Conservation (phyloP, 2,797 vertebrate species). For the Peromyscus aztecus region DNA sequence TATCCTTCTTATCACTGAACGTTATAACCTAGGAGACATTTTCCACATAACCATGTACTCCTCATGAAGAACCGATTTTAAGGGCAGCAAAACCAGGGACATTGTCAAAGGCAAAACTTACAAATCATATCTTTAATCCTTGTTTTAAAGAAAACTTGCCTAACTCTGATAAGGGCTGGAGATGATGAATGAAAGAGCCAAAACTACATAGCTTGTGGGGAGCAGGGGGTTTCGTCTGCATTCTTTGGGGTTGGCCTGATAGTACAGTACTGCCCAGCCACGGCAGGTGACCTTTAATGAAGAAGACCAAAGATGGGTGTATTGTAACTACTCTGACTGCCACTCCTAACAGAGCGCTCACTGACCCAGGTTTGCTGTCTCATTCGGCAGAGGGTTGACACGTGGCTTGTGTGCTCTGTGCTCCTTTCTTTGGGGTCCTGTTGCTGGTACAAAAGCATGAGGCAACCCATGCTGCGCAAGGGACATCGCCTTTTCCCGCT, state of each 20-base stretch:
- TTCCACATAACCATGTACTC: neutral
- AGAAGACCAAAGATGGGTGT: neutral
- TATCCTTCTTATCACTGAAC: constrained; percentile 27
- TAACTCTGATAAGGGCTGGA: neutral
- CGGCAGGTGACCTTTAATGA: neutral
- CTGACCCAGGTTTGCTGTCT: neutral
- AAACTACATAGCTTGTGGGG: neutral
- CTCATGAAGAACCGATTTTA: constrained; percentile 14
- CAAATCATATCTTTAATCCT: neutral
- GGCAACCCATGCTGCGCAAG: constrained; percentile 36
- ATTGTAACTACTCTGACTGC: neutral
- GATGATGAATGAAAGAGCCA: constrained; percentile 6
- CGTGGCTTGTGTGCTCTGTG: neutral
- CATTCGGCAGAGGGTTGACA: constrained; percentile 4
- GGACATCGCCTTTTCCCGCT: neutral
- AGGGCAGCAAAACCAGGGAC: constrained; percentile 11
- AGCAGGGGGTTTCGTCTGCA: neutral
- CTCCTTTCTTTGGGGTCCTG: neutral
- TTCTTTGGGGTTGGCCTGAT: neutral
- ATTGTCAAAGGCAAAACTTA: constrained; percentile 40
- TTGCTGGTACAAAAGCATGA: constrained; percentile 58
- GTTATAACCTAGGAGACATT: constrained; percentile 12
- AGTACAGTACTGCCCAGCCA: neutral
- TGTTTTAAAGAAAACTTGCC: neutral
- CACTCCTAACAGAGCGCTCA: neutral